These are phyloP conservation scores for Aphodius sticticus DNA, from an alignment of 2,888 invertebrate species.

Conservation along the genomic window DNA sequence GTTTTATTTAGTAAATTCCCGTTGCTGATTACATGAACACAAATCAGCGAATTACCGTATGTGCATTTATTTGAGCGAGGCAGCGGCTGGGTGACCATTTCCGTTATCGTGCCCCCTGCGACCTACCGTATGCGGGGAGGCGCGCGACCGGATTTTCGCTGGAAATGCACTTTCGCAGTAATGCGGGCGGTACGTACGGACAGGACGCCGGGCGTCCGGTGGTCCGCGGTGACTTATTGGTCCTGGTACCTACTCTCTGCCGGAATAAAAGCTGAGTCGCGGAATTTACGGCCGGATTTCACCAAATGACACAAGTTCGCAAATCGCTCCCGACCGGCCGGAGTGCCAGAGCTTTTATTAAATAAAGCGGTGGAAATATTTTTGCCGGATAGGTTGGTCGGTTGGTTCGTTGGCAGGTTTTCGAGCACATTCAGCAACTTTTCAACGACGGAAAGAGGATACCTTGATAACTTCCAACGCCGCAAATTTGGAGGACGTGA, in stretches of 20 bases:
- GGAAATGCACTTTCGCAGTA: conserved; percentile 17
- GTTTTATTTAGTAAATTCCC: background rate
- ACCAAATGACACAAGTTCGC: conserved; percentile 24
- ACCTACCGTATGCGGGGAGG: background rate
- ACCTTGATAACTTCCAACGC: background rate
- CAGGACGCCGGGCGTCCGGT: conserved; percentile 4
- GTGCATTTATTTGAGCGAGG: background rate
- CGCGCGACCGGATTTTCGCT: conserved; percentile 9
- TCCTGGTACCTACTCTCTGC: background rate
- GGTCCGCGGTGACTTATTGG: conserved; percentile 17
- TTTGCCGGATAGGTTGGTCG: background rate
- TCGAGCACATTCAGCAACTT: conserved; percentile 12
- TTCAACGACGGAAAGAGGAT: background rate
- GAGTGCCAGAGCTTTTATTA: conserved; percentile 17
- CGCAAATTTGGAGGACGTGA: conserved; percentile 13
- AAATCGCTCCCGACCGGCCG: conserved; percentile 12
- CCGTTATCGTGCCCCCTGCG: background rate
- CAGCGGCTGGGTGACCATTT: background rate
- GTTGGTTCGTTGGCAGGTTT: background rate
- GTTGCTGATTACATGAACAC: background rate
- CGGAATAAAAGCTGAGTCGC: conserved; percentile 26
- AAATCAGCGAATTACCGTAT: background rate
- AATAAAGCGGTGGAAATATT: conserved; percentile 14
- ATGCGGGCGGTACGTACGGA: conserved; percentile 10
- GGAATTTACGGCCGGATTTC: conserved; percentile 27